Conservation (phyloP, 2,888 invertebrate genomes). For the Andrena camellia region DNA sequence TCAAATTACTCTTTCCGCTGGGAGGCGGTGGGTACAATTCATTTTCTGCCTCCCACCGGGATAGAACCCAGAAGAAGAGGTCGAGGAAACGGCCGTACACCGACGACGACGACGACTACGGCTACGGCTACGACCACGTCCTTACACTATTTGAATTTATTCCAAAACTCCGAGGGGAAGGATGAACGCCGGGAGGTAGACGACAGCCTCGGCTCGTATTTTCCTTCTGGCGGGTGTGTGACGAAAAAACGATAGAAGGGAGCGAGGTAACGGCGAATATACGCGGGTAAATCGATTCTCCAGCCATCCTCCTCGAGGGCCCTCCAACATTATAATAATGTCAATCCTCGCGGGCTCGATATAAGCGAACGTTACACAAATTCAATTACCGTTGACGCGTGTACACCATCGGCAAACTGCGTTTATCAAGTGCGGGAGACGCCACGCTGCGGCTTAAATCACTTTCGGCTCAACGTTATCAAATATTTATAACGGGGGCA, state of each 20-base stretch:
- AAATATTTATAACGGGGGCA: conserved; percentile 46
- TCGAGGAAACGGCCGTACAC: conserved; percentile 10
- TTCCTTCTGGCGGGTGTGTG: neutral
- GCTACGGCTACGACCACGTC: conserved; percentile 36
- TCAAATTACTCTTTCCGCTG: conserved; percentile 69
- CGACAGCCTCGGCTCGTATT: neutral
- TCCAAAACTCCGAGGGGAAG: conserved; percentile 46
- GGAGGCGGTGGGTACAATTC: conserved; percentile 52
- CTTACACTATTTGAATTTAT: conserved; percentile 64
- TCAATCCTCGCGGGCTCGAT: conserved; percentile 8
- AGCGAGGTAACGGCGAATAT: neutral
- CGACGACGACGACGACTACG: neutral
- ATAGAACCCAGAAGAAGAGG: conserved; percentile 24
- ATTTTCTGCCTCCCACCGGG: conserved; percentile 49
- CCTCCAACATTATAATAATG: conserved; percentile 33
- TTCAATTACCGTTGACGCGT: conserved; percentile 40
- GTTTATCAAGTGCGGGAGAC: conserved; percentile 35
- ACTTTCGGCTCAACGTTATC: conserved; percentile 16
- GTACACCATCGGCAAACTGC: conserved; percentile 23
- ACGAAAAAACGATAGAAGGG: conserved; percentile 8
- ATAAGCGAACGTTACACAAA: conserved; percentile 34
- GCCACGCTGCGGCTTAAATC: neutral
- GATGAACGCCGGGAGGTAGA: neutral
- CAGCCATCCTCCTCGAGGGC: neutral
- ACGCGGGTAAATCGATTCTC: conserved; percentile 31